Evolutionary conservation across 2,888 invertebrate genomes (phyloP).

Genomic region (Atrina japonica): DNA sequence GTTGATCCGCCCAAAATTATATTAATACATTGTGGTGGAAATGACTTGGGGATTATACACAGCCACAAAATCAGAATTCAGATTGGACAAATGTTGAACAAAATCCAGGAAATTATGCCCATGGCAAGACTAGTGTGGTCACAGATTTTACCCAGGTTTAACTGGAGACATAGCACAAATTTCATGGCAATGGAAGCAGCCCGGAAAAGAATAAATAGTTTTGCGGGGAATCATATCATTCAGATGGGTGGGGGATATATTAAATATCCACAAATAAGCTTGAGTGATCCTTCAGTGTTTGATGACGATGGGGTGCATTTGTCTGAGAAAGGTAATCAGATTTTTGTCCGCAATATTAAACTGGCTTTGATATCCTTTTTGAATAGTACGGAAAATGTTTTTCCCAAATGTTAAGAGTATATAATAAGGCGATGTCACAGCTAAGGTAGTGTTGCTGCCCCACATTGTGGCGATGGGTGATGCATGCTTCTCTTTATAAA

Average conservation of each 20-base stretch:
- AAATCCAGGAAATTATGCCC: not conserved
- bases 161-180: slow-evolving; percentile 6
- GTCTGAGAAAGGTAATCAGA: slow-evolving; percentile 4
- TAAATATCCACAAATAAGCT: slow-evolving; percentile 3
- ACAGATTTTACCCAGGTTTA: slow-evolving; percentile 11
- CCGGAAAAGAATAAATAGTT: slow-evolving; percentile 2
- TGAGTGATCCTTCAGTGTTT: not conserved
- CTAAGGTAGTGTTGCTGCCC: too few species aligned
- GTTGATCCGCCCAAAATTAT: not conserved
- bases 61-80: not conserved
- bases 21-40: slow-evolving; percentile 11
- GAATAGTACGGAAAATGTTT: too few species aligned
- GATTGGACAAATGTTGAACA: not conserved
- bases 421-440: too few species aligned
- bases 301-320: slow-evolving; percentile 8
- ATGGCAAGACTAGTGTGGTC: slow-evolving; percentile 13
- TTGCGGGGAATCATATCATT: not conserved
- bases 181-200: slow-evolving; percentile 5
- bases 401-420: too few species aligned
- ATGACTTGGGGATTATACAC: not conserved
- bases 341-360: not conserved
- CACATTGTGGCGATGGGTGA: too few species aligned
- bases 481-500: too few species aligned
- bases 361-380: too few species aligned
- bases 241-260: not conserved